Base-by-base conservation (phyloP, 2,797 vertebrate species). In the Labroides dimidiatus region DNA sequence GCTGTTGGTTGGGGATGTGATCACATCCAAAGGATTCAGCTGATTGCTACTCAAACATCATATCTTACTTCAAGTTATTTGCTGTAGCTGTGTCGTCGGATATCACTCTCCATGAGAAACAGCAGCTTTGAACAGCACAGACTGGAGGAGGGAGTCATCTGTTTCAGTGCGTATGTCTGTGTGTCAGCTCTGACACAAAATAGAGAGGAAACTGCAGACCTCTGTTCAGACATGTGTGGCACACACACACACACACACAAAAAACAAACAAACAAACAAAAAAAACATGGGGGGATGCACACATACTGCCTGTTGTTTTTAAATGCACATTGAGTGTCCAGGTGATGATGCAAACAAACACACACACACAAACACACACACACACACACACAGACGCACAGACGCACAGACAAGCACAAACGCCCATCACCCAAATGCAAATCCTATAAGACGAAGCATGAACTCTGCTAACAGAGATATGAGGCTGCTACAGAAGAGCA, bases 401-500 rank as follows among this genome's bases (percentile, higher is more conserved):
- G 52, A 64, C 39, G 27, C 51, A 47, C 20, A 23, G 24, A 16
- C 50, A 41, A 55, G 53, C 58, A 71, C 55, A 73, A 17, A 36
- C 23, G 24, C 78, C 77, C 50, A 72, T 72, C 71, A 75, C 61
- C 71, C 41, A 2, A 84, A 84, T 84, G 77, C 66, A 78, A 77
- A 78, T 82, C 59, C 20, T 36, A 23, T 45, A 60, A 68, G 59
- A 81, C 73, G 69, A 60, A 74, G 58, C 75, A 60, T 37, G 67
- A 58, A 78, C 83, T 61, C 61, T 75, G 72, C 84, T 78, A 76
- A 74, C 81, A 59, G 75, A 81, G 76, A 78, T 67, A 59, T 16
- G 58, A 80, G 69, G 66, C 59, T 1, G 61, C 84, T 85, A 54
- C 72, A 59, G 78, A 84, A 71, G 50, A 87, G 66, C 85, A 78